These are phyloP conservation scores for Coronaproctus castanopsis DNA, from an alignment of 2,888 invertebrate species.

Conservation along the genomic window DNA sequence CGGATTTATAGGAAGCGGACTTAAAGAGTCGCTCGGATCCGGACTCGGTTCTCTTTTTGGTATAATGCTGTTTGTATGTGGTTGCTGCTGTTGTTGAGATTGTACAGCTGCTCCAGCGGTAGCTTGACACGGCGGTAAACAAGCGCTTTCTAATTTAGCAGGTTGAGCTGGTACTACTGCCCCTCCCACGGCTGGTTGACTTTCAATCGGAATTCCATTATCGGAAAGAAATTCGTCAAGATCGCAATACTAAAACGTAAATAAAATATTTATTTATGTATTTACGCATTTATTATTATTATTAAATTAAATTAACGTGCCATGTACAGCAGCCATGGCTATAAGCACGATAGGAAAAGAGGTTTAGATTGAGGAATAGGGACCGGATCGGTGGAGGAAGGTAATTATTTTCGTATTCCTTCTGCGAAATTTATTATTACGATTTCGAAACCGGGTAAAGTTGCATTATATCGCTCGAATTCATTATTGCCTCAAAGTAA, in stretches of 20 bases:
- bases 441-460: too few relatives aligned
- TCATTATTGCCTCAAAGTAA: too few relatives aligned
- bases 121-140: constrained; percentile 19
- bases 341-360: too few relatives aligned
- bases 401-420: too few relatives aligned
- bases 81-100: constrained; percentile 13
- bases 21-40: constrained; percentile 54
- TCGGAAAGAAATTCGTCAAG: constrained; percentile 91
- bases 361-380: too few relatives aligned
- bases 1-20: constrained; percentile 72
- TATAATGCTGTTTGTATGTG: constrained; percentile 29
- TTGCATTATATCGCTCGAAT: too few relatives aligned
- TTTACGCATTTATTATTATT: too few relatives aligned
- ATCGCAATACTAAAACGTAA: constrained; percentile 61
- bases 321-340: too few relatives aligned
- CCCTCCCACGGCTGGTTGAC: constrained; percentile 26
- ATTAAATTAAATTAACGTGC: too few relatives aligned
- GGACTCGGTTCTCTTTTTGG: constrained; percentile 73
- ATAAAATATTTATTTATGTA: too few relatives aligned
- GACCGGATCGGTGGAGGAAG: too few relatives aligned
- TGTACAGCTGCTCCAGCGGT: not conserved
- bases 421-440: too few relatives aligned
- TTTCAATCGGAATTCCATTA: constrained; percentile 75
- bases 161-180: constrained; percentile 13
- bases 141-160: constrained; percentile 23